Percentiles rank a stretch among this genome's conserved stretches.
These are phyloP conservation scores for Anisognathus igniventris DNA, from an alignment of 2,797 vertebrate genomes.

Conservation along the genomic window DNA sequence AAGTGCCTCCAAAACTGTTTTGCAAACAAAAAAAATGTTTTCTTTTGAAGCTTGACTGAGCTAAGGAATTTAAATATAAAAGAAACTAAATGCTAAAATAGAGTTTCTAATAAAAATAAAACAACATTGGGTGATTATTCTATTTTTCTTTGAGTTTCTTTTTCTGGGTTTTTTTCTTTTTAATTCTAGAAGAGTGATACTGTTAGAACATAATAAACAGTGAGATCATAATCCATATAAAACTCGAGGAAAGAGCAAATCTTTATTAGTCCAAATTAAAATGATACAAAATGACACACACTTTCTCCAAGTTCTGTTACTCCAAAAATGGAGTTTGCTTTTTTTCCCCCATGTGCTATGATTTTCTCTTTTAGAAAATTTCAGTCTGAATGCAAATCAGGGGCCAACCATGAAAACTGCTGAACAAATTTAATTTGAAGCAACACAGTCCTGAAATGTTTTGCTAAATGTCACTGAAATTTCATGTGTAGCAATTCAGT, in stretches of 20 bases:
- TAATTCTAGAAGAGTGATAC: slow-evolving; percentile 26
- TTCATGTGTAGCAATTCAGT: slow-evolving; percentile 21
- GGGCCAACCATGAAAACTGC: slow-evolving; percentile 33
- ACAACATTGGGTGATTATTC: slow-evolving; percentile 36
- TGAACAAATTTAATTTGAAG: slow-evolving; percentile 29
- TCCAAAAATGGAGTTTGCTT: neutral
- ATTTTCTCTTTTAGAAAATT: slow-evolving; percentile 18
- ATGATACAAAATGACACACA: neutral
- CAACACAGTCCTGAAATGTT: slow-evolving; percentile 20
- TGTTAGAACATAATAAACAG: slow-evolving; percentile 18
- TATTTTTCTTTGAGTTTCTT: neutral
- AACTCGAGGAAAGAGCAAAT: slow-evolving; percentile 33
- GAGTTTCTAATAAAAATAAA: slow-evolving; percentile 64
- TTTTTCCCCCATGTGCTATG: neutral
- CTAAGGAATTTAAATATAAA: slow-evolving; percentile 71
- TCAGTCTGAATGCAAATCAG: neutral
- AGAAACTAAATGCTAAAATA: slow-evolving; percentile 60
- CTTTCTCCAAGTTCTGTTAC: neutral
- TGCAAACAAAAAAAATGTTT: slow-evolving; percentile 70
- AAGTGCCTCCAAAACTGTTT: slow-evolving; percentile 71
- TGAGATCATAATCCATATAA: slow-evolving; percentile 6
- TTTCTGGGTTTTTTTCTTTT: neutral
- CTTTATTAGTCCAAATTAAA: slow-evolving; percentile 36
- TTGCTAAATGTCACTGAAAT: slow-evolving; percentile 43
- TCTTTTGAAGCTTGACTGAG: slow-evolving; percentile 71